Conservation (phyloP, 2,113 vertebrate species). For the Pachypanchax playfairii region DNA sequence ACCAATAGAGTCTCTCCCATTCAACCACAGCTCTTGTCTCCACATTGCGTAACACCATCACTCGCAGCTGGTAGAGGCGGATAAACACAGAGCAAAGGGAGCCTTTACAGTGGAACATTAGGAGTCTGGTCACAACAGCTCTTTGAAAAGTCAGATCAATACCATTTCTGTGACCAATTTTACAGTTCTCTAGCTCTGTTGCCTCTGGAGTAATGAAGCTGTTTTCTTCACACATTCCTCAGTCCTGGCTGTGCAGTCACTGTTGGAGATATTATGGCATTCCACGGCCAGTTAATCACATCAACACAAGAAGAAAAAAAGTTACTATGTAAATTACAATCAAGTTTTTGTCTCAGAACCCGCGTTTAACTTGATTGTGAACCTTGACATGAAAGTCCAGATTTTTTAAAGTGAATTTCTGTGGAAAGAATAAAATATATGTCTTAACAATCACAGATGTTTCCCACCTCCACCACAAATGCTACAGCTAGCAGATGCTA, state of each 20-base stretch:
- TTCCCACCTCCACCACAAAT: no score
- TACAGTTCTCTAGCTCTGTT: constrained; percentile 63
- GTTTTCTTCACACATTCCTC: constrained; percentile 56
- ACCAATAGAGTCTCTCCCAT: not conserved
- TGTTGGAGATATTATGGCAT: constrained; percentile 25
- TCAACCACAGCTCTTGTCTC: constrained; percentile 21
- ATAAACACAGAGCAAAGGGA: constrained; percentile 12
- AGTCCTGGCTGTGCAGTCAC: constrained; percentile 25
- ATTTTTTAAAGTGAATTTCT: no score
- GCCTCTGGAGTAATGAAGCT: constrained; percentile 67
- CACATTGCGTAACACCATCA: constrained; percentile 18
- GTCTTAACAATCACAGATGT: no score
- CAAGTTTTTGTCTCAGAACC: not conserved
- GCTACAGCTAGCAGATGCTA: no score
- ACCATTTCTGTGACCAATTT: constrained; percentile 72
- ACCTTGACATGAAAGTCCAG: no score
- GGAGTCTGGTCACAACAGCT: constrained; percentile 65
- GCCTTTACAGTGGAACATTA: constrained; percentile 52
- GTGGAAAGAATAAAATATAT: no score
- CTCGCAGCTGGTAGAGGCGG: not conserved
- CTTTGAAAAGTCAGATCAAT: constrained; percentile 71
- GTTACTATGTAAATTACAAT: not conserved
- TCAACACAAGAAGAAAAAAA: no score
- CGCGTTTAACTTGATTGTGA: not conserved
- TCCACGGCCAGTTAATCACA: constrained; percentile 25